Evolutionary conservation across 2,113 vertebrate species (phyloP).

Genomic region (Synodontis membranacea): DNA sequence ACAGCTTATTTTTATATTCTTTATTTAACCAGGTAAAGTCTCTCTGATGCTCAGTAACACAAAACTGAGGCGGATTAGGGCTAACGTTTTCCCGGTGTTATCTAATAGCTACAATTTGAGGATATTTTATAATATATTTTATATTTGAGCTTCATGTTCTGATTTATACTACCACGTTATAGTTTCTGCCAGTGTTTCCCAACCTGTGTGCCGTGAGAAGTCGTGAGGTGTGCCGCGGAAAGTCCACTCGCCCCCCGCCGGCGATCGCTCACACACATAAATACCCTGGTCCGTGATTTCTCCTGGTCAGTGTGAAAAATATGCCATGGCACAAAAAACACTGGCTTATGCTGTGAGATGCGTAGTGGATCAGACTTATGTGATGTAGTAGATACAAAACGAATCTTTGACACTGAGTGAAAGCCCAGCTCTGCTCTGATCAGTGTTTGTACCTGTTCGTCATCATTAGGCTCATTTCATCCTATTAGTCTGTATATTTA

Average conservation of each 20-base stretch:
- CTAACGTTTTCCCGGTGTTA: neutral
- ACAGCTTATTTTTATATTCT: no score
- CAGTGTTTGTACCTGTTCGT: neutral
- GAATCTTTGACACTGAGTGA: neutral
- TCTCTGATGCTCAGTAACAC: neutral
- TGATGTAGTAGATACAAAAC: neutral
- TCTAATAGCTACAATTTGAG: neutral
- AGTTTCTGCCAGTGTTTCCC: no score
- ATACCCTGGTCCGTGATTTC: no score
- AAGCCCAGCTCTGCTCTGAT: neutral
- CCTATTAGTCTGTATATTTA: neutral
- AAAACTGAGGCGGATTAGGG: neutral
- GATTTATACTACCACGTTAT: neutral
- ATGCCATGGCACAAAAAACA: no score
- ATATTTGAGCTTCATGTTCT: no score
- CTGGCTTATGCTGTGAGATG: neutral
- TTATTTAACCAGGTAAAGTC: no score
- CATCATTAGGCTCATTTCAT: slow-evolving; percentile 5
- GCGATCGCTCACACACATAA: no score
- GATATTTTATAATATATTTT: neutral
- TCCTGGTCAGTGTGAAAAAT: no score
- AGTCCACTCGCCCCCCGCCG: no score
- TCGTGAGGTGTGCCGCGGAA: no score
- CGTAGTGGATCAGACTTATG: neutral
- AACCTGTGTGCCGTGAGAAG: no score